A percentile compares a stretch with the other conserved stretches of the same genome.
phyloP scores from a whole-genome alignment of 2,113 vertebrate species.

The Microcebus lehilahytsara region DNA sequence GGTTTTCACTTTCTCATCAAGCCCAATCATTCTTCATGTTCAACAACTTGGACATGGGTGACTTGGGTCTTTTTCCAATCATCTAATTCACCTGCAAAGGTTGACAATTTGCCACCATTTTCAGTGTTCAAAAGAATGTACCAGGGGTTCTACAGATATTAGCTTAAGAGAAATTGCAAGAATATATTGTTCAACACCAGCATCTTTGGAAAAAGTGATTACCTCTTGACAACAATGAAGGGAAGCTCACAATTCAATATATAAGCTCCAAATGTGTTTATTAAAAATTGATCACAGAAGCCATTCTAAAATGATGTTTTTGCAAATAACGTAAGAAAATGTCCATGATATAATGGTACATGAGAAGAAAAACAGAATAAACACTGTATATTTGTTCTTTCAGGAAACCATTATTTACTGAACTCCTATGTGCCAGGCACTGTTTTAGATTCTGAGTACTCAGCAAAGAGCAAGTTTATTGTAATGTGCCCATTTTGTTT shows the following conservation, averaged over 20 bases:
- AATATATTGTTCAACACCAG: slow-evolving; percentile 1
- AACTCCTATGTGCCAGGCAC: neutral
- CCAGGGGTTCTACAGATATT: neutral
- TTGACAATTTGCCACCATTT: neutral
- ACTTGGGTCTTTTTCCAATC: slow-evolving; percentile 31
- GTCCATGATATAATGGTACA: neutral
- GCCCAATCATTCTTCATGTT: neutral
- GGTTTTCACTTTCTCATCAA: neutral
- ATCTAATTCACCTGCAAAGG: slow-evolving; percentile 24
- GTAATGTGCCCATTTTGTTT: neutral
- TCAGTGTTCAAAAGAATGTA: neutral
- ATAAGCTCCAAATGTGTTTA: slow-evolving; percentile 45
- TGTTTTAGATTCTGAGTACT: neutral
- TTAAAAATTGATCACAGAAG: slow-evolving; percentile 65
- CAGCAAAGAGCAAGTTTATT: neutral
- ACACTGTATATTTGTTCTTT: neutral
- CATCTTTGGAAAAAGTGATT: slow-evolving; percentile 46
- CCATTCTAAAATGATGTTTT: slow-evolving; percentile 28
- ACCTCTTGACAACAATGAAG: slow-evolving; percentile 1
- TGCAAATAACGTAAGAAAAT: slow-evolving; percentile 44
- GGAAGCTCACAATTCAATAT: neutral
- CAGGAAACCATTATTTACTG: slow-evolving; percentile 32
- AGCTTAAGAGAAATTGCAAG: neutral
- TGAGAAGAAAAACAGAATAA: slow-evolving; percentile 32
- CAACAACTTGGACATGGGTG: neutral